These are phyloP conservation scores for Marasmarcha lunaedactyla DNA, from an alignment of 2,888 invertebrate genomes.

Conservation along the genomic window DNA sequence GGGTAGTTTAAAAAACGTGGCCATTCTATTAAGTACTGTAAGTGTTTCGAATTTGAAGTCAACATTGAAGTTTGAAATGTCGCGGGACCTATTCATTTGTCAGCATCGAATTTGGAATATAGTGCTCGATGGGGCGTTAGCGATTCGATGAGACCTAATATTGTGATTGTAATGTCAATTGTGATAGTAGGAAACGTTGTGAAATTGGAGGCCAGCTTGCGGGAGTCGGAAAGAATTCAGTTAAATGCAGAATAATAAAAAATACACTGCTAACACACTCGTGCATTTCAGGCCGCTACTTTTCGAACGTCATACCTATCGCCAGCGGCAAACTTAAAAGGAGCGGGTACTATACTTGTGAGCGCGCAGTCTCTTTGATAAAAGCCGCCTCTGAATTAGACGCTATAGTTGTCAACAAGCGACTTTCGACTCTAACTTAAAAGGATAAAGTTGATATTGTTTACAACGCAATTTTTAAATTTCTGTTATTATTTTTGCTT, in stretches of 20 bases:
- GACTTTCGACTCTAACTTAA: too few relatives aligned
- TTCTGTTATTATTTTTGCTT: too few relatives aligned
- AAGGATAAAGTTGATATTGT: too few relatives aligned
- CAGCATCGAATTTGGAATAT: neutral
- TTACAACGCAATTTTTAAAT: too few relatives aligned
- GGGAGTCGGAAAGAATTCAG: neutral
- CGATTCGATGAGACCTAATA: slow-evolving; percentile 20
- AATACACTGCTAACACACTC: too few relatives aligned
- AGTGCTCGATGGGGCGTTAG: slow-evolving; percentile 3
- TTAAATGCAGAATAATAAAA: neutral
- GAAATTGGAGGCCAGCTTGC: neutral
- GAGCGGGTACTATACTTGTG: too few relatives aligned
- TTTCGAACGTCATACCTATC: too few relatives aligned
- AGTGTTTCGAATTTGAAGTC: neutral
- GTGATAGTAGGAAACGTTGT: slow-evolving; percentile 18
- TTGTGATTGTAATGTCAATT: slow-evolving; percentile 28
- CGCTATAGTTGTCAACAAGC: too few relatives aligned
- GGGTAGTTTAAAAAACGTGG: neutral
- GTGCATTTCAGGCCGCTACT: too few relatives aligned
- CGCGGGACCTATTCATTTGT: neutral
- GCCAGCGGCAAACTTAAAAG: too few relatives aligned
- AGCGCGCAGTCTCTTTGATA: too few relatives aligned
- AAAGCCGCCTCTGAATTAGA: too few relatives aligned
- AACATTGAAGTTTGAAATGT: neutral
- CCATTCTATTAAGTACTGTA: neutral